Percentiles rank a stretch among this genome's conserved stretches.
phyloP scores from a whole-genome alignment of 2,888 invertebrate species.

The Drosophila dives region DNA sequence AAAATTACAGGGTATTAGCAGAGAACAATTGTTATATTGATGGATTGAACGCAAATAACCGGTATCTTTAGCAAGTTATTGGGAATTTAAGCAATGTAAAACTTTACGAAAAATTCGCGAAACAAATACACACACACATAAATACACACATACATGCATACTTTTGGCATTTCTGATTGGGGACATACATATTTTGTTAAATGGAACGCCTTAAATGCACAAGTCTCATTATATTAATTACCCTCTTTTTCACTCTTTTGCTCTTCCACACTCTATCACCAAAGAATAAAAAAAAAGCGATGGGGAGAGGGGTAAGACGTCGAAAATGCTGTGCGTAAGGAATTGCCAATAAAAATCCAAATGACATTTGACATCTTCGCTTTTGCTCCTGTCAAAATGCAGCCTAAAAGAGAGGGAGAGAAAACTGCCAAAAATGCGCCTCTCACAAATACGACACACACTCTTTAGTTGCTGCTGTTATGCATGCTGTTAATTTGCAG shows the following conservation, averaged over 20 bases:
- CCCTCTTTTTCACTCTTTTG: not conserved
- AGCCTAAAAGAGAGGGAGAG: not conserved
- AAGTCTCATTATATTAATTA: conserved; percentile 19
- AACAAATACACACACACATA: conserved; percentile 6
- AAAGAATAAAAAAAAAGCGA: conserved; percentile 12
- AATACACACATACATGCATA: not conserved
- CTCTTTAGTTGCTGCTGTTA: conserved; percentile 9
- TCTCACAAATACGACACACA: conserved; percentile 16
- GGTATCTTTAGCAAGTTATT: not conserved
- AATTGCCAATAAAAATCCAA: conserved; percentile 36
- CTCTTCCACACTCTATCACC: not conserved
- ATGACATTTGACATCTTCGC: conserved; percentile 13
- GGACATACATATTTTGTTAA: conserved; percentile 1
- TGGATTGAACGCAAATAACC: not conserved
- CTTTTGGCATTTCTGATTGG: not conserved
- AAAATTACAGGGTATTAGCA: not conserved
- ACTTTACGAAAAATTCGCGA: conserved; percentile 7
- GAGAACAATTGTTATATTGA: not conserved
- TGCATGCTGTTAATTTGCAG: conserved; percentile 11
- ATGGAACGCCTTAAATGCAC: not conserved
- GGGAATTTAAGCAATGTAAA: conserved; percentile 5
- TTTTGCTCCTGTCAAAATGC: conserved; percentile 11
- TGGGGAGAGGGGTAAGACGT: not conserved
- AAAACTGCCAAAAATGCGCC: not conserved
- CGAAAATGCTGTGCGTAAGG: conserved; percentile 24